phyloP scores from a whole-genome alignment of 2,888 invertebrate genomes.

The Hymenopus coronatus region DNA sequence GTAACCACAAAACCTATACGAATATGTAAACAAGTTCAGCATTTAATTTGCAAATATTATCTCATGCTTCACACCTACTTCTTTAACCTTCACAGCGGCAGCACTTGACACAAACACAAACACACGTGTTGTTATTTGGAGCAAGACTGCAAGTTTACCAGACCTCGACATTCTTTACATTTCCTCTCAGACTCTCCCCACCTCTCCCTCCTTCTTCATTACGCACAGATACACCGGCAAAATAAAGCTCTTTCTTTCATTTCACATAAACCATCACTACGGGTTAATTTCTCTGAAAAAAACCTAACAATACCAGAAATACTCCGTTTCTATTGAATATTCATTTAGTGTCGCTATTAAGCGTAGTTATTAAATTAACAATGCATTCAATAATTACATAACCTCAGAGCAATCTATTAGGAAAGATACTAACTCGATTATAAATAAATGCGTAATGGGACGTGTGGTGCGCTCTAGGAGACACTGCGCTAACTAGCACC shows the following conservation, averaged over 20 bases:
- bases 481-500: not conserved
- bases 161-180: not conserved
- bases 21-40: no score
- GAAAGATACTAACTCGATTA: no score
- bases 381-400: not conserved
- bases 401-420: not conserved
- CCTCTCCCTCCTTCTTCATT: not conserved
- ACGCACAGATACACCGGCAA: not conserved
- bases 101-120: not conserved
- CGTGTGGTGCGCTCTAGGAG: slow-evolving; percentile 20
- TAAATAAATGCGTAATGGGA: not conserved
- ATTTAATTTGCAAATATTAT: no score
- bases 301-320: not conserved
- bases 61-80: no score
- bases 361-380: not conserved
- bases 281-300: not conserved
- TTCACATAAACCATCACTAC: not conserved
- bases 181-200: not conserved
- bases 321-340: not conserved
- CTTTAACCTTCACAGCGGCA: not conserved
- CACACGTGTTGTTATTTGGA: not conserved
- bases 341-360: not conserved
- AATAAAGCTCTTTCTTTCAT: not conserved
- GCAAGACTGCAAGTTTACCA: not conserved
- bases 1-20: no score